Evolutionary conservation across 2,113 vertebrate species (phyloP).

Genomic region (Chionomys nivalis): DNA sequence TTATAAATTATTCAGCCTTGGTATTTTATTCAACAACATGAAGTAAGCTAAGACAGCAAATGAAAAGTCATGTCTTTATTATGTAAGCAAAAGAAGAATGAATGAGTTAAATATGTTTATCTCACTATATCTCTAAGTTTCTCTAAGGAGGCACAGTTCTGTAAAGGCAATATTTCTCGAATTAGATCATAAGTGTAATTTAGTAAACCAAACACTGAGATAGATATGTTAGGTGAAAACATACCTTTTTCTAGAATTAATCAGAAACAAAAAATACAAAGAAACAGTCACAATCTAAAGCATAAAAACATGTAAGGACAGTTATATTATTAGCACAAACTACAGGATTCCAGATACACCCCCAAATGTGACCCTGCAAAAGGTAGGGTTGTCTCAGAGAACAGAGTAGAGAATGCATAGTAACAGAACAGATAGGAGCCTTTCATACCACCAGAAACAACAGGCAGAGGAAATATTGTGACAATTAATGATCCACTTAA

Average conservation of each 20-base stretch:
- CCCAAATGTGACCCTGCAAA: background rate
- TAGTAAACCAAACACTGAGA: background rate
- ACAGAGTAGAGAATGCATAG: background rate
- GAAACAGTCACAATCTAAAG: background rate
- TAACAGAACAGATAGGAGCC: background rate
- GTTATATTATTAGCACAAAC: background rate
- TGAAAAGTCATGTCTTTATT: background rate
- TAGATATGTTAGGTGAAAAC: background rate
- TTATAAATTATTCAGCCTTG: background rate
- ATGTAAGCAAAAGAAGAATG: background rate
- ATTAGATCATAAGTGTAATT: background rate
- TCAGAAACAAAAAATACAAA: background rate
- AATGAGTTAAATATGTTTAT: background rate
- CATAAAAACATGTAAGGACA: background rate
- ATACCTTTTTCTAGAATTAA: constrained; percentile 13
- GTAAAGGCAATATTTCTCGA: background rate
- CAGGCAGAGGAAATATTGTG: constrained; percentile 2
- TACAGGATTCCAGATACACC: background rate
- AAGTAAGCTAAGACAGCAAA: background rate
- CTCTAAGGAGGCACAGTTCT: background rate
- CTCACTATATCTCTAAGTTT: no score
- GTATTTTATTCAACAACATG: background rate
- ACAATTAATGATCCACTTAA: background rate
- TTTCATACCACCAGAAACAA: background rate
- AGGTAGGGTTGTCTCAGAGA: no score